Evolutionary conservation across 2,888 invertebrate genomes (phyloP).

Genomic region (Ischnura elegans): DNA sequence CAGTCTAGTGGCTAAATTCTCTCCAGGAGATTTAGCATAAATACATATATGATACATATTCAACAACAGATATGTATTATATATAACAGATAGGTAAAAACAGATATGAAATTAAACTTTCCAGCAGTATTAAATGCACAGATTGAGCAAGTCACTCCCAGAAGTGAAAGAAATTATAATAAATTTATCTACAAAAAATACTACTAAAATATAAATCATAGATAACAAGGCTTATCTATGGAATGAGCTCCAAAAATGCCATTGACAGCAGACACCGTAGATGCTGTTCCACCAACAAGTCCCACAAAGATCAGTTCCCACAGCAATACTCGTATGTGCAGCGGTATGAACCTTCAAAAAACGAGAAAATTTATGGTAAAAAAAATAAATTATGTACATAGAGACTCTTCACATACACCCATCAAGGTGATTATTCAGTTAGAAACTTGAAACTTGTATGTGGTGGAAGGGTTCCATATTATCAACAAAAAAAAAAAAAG

Average conservation of each 20-base stretch:
- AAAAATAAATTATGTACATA: no score
- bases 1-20: neutral
- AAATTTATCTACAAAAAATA: neutral
- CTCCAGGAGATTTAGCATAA: neutral
- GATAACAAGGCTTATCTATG: slow-evolving; percentile 77
- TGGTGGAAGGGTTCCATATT: no score
- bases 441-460: no score
- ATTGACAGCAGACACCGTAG: slow-evolving; percentile 82
- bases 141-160: neutral
- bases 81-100: neutral
- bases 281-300: slow-evolving; percentile 81
- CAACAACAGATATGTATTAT: neutral
- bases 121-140: neutral
- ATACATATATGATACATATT: neutral
- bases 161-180: neutral
- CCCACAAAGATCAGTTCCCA: slow-evolving; percentile 83
- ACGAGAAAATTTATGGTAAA: no score
- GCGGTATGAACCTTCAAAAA: slow-evolving; percentile 80
- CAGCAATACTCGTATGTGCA: slow-evolving; percentile 82
- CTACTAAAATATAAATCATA: slow-evolving; percentile 69
- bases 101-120: neutral
- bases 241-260: slow-evolving; percentile 79
- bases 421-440: no score
- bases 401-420: no score
- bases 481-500: no score